Evolutionary conservation across 2,113 vertebrate species (phyloP).

Genomic region (Leucosticte australis): DNA sequence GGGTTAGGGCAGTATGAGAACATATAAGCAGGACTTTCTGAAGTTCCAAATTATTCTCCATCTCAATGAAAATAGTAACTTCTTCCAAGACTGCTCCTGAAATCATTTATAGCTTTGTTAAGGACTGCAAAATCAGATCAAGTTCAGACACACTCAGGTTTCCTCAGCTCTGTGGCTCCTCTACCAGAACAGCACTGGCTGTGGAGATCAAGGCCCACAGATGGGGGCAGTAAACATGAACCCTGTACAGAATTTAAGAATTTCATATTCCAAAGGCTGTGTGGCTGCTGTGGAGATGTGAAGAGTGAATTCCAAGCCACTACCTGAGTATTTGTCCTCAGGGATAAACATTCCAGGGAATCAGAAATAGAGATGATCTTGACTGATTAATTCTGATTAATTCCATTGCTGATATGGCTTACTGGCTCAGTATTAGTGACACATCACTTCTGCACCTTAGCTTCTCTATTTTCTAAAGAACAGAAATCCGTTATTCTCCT

Average conservation of each 20-base stretch:
- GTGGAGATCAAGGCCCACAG: neutral
- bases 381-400: neutral
- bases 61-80: neutral
- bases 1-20: neutral
- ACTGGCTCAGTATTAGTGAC: neutral
- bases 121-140: neutral
- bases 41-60: neutral
- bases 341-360: neutral
- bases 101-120: neutral
- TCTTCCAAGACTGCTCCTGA: neutral
- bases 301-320: neutral
- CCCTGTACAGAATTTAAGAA: neutral
- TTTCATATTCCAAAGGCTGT: neutral
- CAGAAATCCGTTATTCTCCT: neutral
- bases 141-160: neutral
- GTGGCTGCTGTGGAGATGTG: fast-evolving
- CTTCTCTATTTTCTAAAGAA: neutral
- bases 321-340: neutral
- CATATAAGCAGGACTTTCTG: neutral
- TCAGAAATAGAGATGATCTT: neutral
- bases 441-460: neutral
- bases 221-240: neutral
- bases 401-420: neutral
- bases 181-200: neutral
- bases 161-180: neutral